Conservation (phyloP, 2,113 vertebrate species). For the Thomomys bottae region DNA sequence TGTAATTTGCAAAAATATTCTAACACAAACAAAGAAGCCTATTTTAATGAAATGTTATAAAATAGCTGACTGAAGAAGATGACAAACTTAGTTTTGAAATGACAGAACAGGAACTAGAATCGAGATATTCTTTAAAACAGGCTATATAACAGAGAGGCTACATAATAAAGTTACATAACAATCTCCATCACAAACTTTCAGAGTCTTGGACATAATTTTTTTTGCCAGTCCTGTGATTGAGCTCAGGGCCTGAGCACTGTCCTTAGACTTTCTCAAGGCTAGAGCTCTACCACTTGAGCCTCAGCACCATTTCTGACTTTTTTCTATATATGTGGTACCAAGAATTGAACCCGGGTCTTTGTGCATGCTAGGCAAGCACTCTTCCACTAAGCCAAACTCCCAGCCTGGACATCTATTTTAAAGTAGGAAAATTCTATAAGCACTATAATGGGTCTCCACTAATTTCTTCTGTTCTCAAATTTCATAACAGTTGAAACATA, state of each 20-base stretch:
- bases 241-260: too few relatives aligned
- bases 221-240: too few relatives aligned
- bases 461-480: background rate
- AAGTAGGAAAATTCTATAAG: constrained; percentile 17
- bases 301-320: too few relatives aligned
- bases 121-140: background rate
- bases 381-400: too few relatives aligned
- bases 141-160: background rate
- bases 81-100: constrained; percentile 14
- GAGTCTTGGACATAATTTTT: too few relatives aligned
- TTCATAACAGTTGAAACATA: background rate
- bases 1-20: constrained; percentile 1
- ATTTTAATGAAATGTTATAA: constrained; percentile 1
- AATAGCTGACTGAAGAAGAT: background rate
- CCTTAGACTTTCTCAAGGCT: too few relatives aligned
- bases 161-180: background rate
- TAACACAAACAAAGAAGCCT: background rate
- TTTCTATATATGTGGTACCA: too few relatives aligned
- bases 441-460: background rate
- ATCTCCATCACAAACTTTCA: background rate
- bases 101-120: background rate
- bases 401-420: background rate
- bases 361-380: too few relatives aligned
- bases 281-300: too few relatives aligned
- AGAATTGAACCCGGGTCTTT: too few relatives aligned